Evolutionary conservation across 2,797 vertebrate genomes (phyloP).

Genomic region (Apogon talboti): DNA sequence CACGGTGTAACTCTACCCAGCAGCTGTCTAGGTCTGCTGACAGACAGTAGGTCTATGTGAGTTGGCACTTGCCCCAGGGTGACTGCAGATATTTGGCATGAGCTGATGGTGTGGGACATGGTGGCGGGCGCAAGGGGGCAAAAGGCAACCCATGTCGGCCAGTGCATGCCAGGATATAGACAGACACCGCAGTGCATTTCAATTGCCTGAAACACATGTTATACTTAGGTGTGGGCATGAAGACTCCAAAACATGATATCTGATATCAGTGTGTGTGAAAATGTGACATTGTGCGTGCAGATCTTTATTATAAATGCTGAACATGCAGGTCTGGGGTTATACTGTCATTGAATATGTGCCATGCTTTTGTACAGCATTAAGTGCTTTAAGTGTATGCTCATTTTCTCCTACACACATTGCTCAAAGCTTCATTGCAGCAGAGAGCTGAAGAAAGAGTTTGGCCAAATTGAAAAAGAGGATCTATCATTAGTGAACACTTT

Average conservation of each 20-base stretch:
- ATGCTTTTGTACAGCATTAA: slow-evolving; percentile 3
- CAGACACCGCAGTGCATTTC: slow-evolving; percentile 11
- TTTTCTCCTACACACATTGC: neutral
- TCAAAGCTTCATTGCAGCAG: neutral
- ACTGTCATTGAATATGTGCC: neutral
- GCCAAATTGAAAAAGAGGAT: neutral
- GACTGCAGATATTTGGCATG: slow-evolving; percentile 72
- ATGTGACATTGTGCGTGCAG: neutral
- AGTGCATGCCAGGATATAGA: slow-evolving; percentile 45
- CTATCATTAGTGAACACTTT: slow-evolving; percentile 18
- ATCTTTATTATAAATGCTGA: neutral
- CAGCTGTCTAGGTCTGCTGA: slow-evolving; percentile 75
- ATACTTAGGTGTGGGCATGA: neutral
- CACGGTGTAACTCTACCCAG: slow-evolving; percentile 69
- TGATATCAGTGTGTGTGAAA: slow-evolving; percentile 1
- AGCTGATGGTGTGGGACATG: slow-evolving; percentile 64
- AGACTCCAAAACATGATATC: slow-evolving; percentile 8
- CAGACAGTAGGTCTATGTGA: slow-evolving; percentile 65
- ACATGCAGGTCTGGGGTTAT: neutral
- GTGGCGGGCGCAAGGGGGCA: slow-evolving; percentile 53
- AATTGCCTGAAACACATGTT: slow-evolving; percentile 26
- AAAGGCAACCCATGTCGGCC: slow-evolving; percentile 41
- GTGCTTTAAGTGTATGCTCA: slow-evolving; percentile 5
- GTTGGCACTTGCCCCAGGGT: slow-evolving; percentile 71
- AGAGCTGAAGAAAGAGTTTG: neutral